Percentiles rank a stretch among this genome's conserved stretches.
Conservation (phyloP, 2,113 vertebrate genomes). For the Gallinago media region DNA sequence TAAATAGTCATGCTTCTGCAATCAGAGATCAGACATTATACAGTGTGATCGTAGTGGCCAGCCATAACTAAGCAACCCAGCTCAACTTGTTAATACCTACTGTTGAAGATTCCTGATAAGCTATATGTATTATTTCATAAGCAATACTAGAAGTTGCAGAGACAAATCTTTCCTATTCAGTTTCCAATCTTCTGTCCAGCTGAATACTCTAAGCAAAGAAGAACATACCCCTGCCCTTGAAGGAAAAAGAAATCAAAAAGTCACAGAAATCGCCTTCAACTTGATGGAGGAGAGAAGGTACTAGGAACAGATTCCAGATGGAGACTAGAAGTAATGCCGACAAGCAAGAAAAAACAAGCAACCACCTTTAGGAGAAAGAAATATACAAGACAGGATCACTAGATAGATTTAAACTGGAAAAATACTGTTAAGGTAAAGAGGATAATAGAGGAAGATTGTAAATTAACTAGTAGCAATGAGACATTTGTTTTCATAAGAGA, state of each 20-base stretch:
- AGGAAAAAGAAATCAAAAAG: background rate
- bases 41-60: background rate
- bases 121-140: background rate
- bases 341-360: background rate
- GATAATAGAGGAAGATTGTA: background rate
- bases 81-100: background rate
- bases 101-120: background rate
- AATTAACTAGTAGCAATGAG: background rate
- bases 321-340: background rate
- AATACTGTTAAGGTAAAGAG: background rate
- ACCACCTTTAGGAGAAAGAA: background rate
- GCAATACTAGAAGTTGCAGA: background rate
- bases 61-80: background rate
- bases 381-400: accelerated
- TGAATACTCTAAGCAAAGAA: background rate
- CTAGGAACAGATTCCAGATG: background rate
- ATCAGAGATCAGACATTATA: background rate
- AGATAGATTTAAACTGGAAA: background rate
- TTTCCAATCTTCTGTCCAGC: background rate
- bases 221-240: background rate
- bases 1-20: background rate
- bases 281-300: background rate
- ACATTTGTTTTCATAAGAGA: background rate
- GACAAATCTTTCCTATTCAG: background rate
- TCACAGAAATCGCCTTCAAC: background rate